A percentile compares a stretch with the other conserved stretches of the same genome.
Evolutionary conservation across 2,797 vertebrate species (phyloP).

Genomic region (Ctenosaura bakeri): DNA sequence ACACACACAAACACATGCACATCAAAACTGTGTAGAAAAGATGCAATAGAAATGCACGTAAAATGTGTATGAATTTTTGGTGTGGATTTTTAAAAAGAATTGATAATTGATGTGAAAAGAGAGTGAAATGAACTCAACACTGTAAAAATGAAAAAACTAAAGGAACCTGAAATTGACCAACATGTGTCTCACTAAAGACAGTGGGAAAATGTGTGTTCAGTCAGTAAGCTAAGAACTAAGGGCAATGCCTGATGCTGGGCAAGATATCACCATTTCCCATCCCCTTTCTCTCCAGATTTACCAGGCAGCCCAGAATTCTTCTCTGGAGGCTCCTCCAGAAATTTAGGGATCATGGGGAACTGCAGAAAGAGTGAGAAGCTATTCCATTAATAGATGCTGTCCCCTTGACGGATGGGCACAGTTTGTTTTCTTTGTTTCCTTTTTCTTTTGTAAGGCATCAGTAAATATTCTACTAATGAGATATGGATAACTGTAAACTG

Average conservation of each 20-base stretch:
- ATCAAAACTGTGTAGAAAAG: too few species aligned
- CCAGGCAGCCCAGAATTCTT: not conserved
- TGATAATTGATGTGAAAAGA: not conserved
- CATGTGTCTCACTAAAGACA: not conserved
- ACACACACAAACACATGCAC: too few species aligned
- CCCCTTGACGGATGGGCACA: not conserved
- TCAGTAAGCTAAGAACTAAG: conserved; percentile 43
- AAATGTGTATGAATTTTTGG: not conserved
- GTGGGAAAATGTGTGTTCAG: conserved; percentile 6
- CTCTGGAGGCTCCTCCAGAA: not conserved
- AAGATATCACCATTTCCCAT: not conserved
- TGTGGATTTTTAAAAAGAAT: not conserved
- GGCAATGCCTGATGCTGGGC: not conserved
- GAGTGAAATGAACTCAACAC: not conserved
- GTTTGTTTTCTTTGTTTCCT: not conserved
- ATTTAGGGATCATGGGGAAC: not conserved
- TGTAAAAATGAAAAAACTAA: not conserved
- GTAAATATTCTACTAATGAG: too few species aligned
- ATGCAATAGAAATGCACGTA: not conserved
- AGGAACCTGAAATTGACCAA: not conserved
- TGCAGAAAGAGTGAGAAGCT: not conserved
- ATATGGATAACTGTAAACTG: not conserved
- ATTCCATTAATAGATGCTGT: not conserved
- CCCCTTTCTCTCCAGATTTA: not conserved
- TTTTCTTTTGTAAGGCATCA: too few species aligned